Evolutionary conservation across 2,113 vertebrate genomes (phyloP), one percentile per base, ranked within the genome.

Genomic region (Pollimyrus isidori): DNA sequence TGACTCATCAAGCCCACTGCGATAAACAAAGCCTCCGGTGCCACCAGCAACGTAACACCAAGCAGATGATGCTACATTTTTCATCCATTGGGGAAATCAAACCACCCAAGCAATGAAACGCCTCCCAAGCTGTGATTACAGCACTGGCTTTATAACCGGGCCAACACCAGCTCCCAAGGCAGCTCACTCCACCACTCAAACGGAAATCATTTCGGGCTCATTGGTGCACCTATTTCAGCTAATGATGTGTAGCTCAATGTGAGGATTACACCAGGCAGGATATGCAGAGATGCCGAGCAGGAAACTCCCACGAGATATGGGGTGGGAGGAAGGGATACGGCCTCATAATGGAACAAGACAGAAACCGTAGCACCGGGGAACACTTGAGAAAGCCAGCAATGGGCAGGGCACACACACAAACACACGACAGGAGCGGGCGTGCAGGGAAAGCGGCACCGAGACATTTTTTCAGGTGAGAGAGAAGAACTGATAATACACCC

Each of bases 191-290:
- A 69, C 90, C 15, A 62, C 76, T 49, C 90, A 86, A 56, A 65
- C 89, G 6, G 21, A 23, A 58, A 56, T 84, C 39, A 84, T n/a
- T 45, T 17, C 0, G 19, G 30, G 46, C 58, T 49, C 69, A 73
- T 23, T 11, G 83, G 89, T 48, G 91, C 91, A 90, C 30, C 62
- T 92, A 91, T 93, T 92, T 91, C 90, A 92, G 92, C 92, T 91
- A 90, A 93, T 93, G 92, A 13, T 7, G 52, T 53, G 87, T 88
- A 91, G 88, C 86, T 35, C 89, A n/a, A 52, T 46, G 35, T 80
- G 30, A 42, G 73, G 35, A 35, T 80, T 42, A 39, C 30, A 42
- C 73, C 73, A 19, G 73, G 73, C 13, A 26, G 65, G 26, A 73
- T 15, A 35, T 15, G 65, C 10, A 1, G 30, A 15, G 30, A 15